Evolutionary conservation across 1,140 invertebrate species (phyloP).

Genomic region (Lucilia cuprina): DNA sequence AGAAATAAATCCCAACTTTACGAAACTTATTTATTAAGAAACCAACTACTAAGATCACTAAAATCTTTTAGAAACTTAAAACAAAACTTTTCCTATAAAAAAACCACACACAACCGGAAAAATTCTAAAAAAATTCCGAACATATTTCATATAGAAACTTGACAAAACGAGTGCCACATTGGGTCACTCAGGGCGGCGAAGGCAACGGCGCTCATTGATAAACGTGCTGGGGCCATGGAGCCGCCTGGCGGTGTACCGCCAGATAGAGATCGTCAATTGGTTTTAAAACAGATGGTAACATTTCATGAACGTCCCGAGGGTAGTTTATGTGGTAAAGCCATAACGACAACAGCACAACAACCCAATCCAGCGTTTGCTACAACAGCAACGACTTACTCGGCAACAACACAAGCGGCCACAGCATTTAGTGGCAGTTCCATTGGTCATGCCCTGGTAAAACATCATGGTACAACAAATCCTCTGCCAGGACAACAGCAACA

Average conservation of each 20-base stretch:
- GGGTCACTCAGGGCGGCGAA: constrained; percentile 40
- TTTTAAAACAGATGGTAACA: constrained; percentile 38
- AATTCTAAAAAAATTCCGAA: background rate
- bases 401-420: constrained; percentile 54
- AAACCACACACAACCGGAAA: background rate
- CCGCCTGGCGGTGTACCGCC: constrained; percentile 51
- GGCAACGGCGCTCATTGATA: constrained; percentile 31
- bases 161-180: constrained; percentile 38
- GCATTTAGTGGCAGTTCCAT: constrained; percentile 52
- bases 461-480: constrained; percentile 42
- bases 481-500: constrained; percentile 27
- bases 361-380: constrained; percentile 46
- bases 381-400: constrained; percentile 51
- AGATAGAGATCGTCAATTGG: constrained; percentile 51
- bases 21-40: background rate
- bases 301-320: constrained; percentile 33
- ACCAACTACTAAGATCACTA: background rate
- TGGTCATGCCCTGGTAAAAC: constrained; percentile 46
- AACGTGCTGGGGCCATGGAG: constrained; percentile 52
- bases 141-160: background rate
- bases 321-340: constrained; percentile 8
- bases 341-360: constrained; percentile 5
- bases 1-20: background rate
- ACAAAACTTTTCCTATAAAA: background rate
- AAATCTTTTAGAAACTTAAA: background rate